Base-by-base conservation (phyloP, 2,888 invertebrate genomes). In the Drosophila multiciliata region DNA sequence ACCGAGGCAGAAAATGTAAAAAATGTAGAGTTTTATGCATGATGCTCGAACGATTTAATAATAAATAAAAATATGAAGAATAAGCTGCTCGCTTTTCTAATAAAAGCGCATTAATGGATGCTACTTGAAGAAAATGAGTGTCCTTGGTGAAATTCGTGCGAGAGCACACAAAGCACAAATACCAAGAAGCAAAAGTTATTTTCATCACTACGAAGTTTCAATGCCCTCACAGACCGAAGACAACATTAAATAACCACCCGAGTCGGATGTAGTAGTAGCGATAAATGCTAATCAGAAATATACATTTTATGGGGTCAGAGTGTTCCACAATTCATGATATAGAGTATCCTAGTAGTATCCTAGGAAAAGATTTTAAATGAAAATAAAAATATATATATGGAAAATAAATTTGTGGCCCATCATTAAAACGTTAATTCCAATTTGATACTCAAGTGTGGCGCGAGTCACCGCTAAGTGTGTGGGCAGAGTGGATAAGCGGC, bases 401-500 rank as follows among this genome's bases (percentile, higher is more conserved):
- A 67, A 64, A 40, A 64, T 45, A 75, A 80, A 64, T 73, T 64
- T 62, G 63, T 75, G 85, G 85, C 72, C 79, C 85, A 90, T 91
- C 90, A 91, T 91, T 91, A 90, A 91, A 91, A 89, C 86, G 85
- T 87, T 90, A 91, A 91, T 90, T 91, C 90, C 83, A 77, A 91
- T 90, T 89, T 89, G 66, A 85, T 75, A 74, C 78, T 80, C 80
- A 63, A 83, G 82, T 70, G 77, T 71, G 73, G 53, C 48, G 66
- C 52, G 62, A 69, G 42, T 53, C 50, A 63, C 58, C 32, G 15
- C 52, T 66, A 29, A 26, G 57, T 57, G 42, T 20, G 42, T 11
- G 17, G 61, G 38, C 35, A 1, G 33, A 48, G 33, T 42, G 61
- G 40, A 26, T 26, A 49, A 45, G 35, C 40, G 36, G n/a, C 50